Conservation (phyloP, 2,113 vertebrate species). For the Tyrannus savana region DNA sequence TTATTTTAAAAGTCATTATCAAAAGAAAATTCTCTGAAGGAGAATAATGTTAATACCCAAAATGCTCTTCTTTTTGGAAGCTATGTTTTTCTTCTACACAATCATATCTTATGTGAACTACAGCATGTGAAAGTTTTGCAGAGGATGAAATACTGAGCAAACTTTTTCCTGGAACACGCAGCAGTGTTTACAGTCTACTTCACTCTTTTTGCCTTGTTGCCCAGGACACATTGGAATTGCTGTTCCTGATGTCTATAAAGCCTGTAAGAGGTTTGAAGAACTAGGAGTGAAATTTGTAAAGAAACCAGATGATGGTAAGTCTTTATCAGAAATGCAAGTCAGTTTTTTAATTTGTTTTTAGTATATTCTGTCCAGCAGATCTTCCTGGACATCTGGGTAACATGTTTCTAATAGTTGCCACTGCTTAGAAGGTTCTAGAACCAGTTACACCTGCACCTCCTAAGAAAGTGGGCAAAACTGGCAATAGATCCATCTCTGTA, state of each 20-base stretch:
- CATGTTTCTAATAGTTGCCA: neutral
- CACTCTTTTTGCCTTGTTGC: neutral
- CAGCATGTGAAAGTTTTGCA: neutral
- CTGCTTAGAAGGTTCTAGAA: neutral
- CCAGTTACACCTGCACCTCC: neutral
- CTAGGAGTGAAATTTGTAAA: slow-evolving; percentile 95
- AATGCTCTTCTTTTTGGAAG: neutral
- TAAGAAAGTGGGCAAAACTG: neutral
- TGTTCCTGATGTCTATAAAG: slow-evolving; percentile 90
- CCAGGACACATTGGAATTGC: slow-evolving; percentile 97
- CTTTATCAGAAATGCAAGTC: neutral
- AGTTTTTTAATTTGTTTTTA: neutral
- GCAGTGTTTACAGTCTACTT: neutral
- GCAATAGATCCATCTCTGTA: neutral
- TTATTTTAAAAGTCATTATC: neutral
- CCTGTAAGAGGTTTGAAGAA: slow-evolving; percentile 94
- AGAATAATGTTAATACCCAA: neutral
- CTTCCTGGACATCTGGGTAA: neutral
- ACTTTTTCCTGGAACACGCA: neutral
- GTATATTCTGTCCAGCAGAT: neutral
- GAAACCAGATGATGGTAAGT: slow-evolving; percentile 93
- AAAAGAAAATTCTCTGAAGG: neutral
- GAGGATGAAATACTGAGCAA: neutral
- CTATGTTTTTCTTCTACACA: neutral
- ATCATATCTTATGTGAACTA: neutral